Conservation (phyloP, 2,113 vertebrate genomes). For the Struthio camelus region DNA sequence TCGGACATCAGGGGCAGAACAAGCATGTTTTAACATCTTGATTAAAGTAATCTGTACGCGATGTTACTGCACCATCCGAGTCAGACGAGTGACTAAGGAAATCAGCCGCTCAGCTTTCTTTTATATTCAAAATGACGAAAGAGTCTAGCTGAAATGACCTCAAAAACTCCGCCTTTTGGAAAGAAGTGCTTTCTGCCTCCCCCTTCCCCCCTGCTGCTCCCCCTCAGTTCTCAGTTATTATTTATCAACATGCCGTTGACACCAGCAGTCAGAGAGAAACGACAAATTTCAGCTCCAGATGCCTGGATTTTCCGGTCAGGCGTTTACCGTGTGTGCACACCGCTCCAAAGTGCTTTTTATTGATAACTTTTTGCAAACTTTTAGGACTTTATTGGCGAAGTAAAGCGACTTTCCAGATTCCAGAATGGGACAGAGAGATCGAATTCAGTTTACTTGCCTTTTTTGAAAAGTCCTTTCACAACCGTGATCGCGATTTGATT, state of each 20-base stretch:
- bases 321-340: background rate
- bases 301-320: background rate
- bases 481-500: background rate
- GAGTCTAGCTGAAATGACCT: background rate
- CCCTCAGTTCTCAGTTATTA: background rate
- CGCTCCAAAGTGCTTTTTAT: background rate
- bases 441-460: background rate
- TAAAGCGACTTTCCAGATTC: background rate
- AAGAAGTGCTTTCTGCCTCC: background rate
- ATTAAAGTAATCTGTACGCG: background rate
- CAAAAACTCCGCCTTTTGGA: conserved; percentile 22
- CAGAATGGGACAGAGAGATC: background rate
- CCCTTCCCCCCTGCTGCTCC: background rate
- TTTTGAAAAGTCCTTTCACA: background rate
- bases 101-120: background rate
- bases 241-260: background rate
- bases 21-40: background rate
- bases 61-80: background rate
- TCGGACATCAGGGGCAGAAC: background rate
- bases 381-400: background rate
- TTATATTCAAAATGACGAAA: background rate
- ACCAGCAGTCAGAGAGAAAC: background rate
- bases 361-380: background rate
- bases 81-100: background rate
- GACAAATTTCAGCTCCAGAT: background rate